Percentiles rank a stretch among this genome's conserved stretches.
Conservation (phyloP, 2,888 invertebrate genomes). For the Diaprepes abbreviatus region DNA sequence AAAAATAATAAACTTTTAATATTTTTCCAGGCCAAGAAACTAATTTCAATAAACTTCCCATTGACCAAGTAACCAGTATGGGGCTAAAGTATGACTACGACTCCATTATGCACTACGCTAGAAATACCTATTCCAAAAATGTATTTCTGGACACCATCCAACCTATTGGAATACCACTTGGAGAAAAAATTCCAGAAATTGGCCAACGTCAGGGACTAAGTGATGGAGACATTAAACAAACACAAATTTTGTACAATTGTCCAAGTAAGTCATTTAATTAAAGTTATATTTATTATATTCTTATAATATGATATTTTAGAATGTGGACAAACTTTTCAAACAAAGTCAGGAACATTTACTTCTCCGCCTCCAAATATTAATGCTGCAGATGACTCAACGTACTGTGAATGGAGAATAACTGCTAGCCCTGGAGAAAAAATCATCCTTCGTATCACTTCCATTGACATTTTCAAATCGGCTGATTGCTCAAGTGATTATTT, state of each 20-base stretch:
- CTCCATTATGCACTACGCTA: slow-evolving; percentile 98
- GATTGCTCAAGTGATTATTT: slow-evolving; percentile 90
- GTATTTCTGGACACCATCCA: slow-evolving; percentile 95
- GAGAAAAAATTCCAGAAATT: slow-evolving; percentile 88
- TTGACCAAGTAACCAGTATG: slow-evolving; percentile 94
- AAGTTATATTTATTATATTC: neutral
- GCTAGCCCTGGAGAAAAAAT: slow-evolving; percentile 97
- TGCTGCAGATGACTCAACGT: slow-evolving; percentile 74
- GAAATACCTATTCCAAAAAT: slow-evolving; percentile 96
- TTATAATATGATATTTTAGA: slow-evolving; percentile 68
- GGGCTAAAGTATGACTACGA: slow-evolving; percentile 96
- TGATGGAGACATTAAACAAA: slow-evolving; percentile 94
- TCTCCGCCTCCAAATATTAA: slow-evolving; percentile 72
- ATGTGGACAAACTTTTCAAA: slow-evolving; percentile 90
- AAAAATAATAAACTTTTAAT: slow-evolving; percentile 30
- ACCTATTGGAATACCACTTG: slow-evolving; percentile 79
- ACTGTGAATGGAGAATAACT: slow-evolving; percentile 97
- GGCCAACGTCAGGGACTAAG: slow-evolving; percentile 93
- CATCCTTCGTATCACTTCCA: slow-evolving; percentile 87
- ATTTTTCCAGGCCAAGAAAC: slow-evolving; percentile 91
- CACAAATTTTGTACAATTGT: slow-evolving; percentile 94
- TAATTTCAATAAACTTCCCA: slow-evolving; percentile 96
- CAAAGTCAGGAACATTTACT: slow-evolving; percentile 83
- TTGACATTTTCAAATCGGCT: slow-evolving; percentile 89
- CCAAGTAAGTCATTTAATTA: slow-evolving; percentile 77